A percentile compares a stretch with the other conserved stretches of the same genome.
phyloP scores from a whole-genome alignment of 2,797 vertebrate genomes.

The Acridotheres tristis region DNA sequence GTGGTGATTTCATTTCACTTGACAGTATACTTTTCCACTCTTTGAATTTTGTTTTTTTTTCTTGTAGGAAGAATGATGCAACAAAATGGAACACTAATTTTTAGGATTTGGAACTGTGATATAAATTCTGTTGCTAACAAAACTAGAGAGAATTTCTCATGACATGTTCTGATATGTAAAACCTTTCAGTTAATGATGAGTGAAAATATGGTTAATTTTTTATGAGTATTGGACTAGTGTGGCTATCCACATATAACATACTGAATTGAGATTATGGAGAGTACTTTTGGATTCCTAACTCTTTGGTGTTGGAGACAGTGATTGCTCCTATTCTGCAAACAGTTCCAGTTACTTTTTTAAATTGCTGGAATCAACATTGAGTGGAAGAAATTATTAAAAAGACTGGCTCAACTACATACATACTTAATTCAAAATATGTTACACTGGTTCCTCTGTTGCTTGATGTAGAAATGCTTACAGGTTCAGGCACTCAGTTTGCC shows the following conservation, averaged over 20 bases:
- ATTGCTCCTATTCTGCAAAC: neutral
- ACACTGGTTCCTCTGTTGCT: neutral
- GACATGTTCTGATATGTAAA: neutral
- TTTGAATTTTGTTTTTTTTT: neutral
- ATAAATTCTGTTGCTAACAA: neutral
- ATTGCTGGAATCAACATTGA: neutral
- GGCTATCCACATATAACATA: neutral
- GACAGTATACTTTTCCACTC: neutral
- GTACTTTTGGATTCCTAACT: neutral
- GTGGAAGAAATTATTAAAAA: neutral
- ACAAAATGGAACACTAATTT: neutral
- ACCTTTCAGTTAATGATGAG: neutral
- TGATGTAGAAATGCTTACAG: neutral
- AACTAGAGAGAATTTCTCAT: neutral
- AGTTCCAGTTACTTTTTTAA: neutral
- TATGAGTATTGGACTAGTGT: neutral
- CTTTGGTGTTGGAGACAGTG: neutral
- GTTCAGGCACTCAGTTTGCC: neutral
- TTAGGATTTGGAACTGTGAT: neutral
- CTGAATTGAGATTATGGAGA: neutral
- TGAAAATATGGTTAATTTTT: neutral
- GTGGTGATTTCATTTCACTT: neutral
- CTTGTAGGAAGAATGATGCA: neutral
- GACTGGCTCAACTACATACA: neutral
- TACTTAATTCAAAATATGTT: neutral